Base-by-base conservation (phyloP, 1,140 invertebrate species). In the Magallana angulata region DNA sequence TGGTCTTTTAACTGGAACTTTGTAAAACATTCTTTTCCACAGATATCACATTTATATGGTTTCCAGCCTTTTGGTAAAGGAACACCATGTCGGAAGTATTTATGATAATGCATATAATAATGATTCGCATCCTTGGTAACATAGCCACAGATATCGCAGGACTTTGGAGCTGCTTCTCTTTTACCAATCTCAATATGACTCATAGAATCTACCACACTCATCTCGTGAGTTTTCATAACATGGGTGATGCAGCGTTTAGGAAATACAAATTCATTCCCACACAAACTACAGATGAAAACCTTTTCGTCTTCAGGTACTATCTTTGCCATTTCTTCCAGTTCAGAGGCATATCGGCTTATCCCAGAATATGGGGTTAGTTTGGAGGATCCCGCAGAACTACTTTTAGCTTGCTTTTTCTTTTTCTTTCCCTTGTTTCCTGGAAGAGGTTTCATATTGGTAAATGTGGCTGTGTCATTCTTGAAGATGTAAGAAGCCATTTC, bases 71-170 rank as follows among this genome's bases (percentile, higher is more conserved):
- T 90, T 36, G 93, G 93, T 24, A 94, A 86, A 1, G 92, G 91
- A 24, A 93, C 87, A 2, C 90, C 90, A 85, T 94, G 93, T 76
- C 90, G 88, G 89, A 94, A 94, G 85, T 94, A 93, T 85, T 92
- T 92, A 89, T 94, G 93, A 89, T 91, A 92, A 89, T 93, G 93
- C 62, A 94, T 91, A 85, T 94, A 93, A 82, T 93, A 91, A 59
- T 84, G 58, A 56, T 90, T 92, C 7, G 85, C 71, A 16, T 92
- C 92, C 80, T 92, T 93, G 18, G 91, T 91, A 18, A 88, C 87
- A 85, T 92, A 93, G 14, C 92, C 93, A 91, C 93, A 93, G 14
- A 92, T 91, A 82, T 92, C 91, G 87, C 93, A 93, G 24, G 90
- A 89, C 85, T 92, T 89, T 16, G 87, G 82, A 48, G 56, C 62